Evolutionary conservation across 2,888 invertebrate species (phyloP), one percentile per base, ranked within the genome.

Genomic region (Griposia aprilina): DNA sequence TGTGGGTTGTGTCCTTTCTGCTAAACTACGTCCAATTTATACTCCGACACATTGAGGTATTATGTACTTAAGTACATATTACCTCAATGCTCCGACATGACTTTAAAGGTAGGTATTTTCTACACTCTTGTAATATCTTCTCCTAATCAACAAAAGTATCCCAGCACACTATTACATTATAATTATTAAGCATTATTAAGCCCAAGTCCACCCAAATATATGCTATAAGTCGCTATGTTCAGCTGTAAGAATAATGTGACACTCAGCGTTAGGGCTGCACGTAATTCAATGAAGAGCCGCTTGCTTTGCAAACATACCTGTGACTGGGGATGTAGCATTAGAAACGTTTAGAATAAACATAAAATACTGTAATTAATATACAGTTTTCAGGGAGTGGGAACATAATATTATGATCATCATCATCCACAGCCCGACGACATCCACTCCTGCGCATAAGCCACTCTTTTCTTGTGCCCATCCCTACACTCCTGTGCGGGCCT

Each of bases 281-380:
- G 67, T 88, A 86, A 86, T 86, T 75, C 76, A 83, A 79, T 88
- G 78, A 80, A 69, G 70, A 87, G 36, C 71, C 50, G 79, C 74
- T 75, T 76, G 88, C 86, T 86, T 59, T 72, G 62, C 76, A 79
- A 86, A 85, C 82, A 78, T 74, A 74, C 78, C 73, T 75, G 63
- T 30, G 66, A 67, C 75, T 52, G 52, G 17, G 0, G 13, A 68
- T 48, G 5, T 62, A 85, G 82, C 68, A 1, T 57, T 60, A 60
- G 2, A 4, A 63, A 70, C 23, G 10, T 65, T 11, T 63, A 74
- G 74, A 75, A 1, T 17, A 45, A 20, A 20, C 66, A 17, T 2
- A 45, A 60, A 57, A 52, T 59, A 7, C 5, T 23, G 5, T 2
- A 15, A 15, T 23, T 20, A 26, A 17, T 52, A 17, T 52, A 20